Percentiles rank a stretch among this genome's conserved stretches.
Evolutionary conservation across 2,888 invertebrate genomes (phyloP).

Genomic region (Xestia c-nigrum): DNA sequence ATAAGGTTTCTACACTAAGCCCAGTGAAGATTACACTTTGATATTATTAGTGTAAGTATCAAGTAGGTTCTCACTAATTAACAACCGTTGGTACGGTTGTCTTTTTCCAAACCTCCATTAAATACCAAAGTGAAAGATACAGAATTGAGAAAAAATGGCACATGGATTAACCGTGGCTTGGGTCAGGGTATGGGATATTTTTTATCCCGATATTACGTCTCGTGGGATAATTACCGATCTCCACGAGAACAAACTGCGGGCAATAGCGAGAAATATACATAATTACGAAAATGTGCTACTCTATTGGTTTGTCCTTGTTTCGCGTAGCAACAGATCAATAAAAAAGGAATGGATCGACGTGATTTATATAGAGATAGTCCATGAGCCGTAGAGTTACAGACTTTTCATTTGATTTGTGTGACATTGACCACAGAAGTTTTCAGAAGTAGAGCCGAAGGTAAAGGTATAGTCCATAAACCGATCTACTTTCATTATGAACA

Average conservation of each 20-base stretch:
- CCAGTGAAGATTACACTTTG: constrained; percentile 16
- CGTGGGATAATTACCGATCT: not conserved
- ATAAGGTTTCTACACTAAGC: constrained; percentile 20
- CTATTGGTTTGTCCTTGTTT: not conserved
- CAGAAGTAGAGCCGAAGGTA: not conserved
- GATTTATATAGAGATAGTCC: not conserved
- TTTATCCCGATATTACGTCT: not conserved
- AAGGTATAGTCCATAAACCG: not conserved
- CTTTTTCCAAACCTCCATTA: not conserved
- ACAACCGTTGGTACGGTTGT: not conserved
- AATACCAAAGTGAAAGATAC: not conserved
- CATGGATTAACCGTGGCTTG: not conserved
- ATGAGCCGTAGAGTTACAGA: not conserved
- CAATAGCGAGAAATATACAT: not conserved
- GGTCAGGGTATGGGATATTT: not conserved
- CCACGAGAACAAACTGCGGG: not conserved
- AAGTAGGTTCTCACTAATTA: not conserved
- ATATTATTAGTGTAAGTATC: constrained; percentile 3
- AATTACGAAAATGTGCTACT: not conserved
- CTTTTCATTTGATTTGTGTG: not conserved
- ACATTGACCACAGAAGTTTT: too few relatives aligned
- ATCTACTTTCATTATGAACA: not conserved
- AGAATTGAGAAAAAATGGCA: not conserved
- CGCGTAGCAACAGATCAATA: not conserved
- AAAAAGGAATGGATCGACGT: not conserved